Conservation (phyloP, 2,888 invertebrate genomes). For the Diadegma fenestrale region DNA sequence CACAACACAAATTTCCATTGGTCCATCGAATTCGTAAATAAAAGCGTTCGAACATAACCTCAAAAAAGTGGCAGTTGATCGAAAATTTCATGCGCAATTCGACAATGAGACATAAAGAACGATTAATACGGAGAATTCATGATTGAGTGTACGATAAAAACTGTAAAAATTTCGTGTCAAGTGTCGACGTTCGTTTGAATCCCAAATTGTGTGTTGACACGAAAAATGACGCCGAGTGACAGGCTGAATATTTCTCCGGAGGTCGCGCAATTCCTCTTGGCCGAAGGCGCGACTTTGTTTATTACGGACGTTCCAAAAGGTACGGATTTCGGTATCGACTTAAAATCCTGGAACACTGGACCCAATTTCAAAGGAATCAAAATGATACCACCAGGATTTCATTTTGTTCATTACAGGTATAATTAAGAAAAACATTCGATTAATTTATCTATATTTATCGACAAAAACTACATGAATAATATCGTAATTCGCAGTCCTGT, state of each 20-base stretch:
- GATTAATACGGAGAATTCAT: not conserved
- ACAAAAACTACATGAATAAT: not conserved
- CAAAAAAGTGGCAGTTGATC: not conserved
- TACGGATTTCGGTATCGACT: slow-evolving; percentile 98
- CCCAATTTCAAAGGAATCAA: slow-evolving; percentile 97
- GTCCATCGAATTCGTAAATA: not conserved
- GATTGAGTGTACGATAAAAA: not conserved
- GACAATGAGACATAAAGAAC: not conserved
- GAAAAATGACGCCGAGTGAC: slow-evolving; percentile 61
- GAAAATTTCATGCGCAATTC: not conserved
- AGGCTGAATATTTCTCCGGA: slow-evolving; percentile 89
- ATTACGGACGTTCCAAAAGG: slow-evolving; percentile 95
- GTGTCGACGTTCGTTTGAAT: slow-evolving; percentile 1
- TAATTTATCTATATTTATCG: slow-evolving; percentile 65
- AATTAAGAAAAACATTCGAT: slow-evolving; percentile 47
- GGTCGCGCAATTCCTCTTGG: slow-evolving; percentile 90
- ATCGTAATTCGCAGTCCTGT: slow-evolving; percentile 83
- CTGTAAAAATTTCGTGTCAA: not conserved
- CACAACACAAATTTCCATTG: not conserved
- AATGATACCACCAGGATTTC: slow-evolving; percentile 99
- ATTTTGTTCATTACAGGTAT: slow-evolving; percentile 96
- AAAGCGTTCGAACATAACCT: not conserved
- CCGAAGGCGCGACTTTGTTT: slow-evolving; percentile 93
- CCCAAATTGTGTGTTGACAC: not conserved
- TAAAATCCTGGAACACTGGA: slow-evolving; percentile 95